Conservation (phyloP, 1,140 invertebrate genomes). For the Drosophila albomicans region DNA sequence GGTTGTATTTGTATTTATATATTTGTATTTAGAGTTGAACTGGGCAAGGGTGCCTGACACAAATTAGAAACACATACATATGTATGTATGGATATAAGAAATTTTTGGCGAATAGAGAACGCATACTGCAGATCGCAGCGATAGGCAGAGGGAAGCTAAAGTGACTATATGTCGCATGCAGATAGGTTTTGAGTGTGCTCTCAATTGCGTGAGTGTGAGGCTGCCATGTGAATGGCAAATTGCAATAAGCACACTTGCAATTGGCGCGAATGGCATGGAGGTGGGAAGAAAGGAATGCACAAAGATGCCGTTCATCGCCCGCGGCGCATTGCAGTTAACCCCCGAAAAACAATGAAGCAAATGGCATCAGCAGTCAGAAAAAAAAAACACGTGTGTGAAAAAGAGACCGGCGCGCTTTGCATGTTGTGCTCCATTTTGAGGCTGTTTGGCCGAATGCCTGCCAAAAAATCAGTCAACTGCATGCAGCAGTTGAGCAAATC, state of each 20-base stretch:
- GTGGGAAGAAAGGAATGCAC: constrained; percentile 26
- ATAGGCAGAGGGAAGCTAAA: constrained; percentile 8
- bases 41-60: too few species aligned
- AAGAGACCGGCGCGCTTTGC: constrained; percentile 20
- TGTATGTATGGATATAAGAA: too few species aligned
- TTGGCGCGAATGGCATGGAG: not conserved
- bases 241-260: constrained; percentile 17
- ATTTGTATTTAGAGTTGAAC: too few species aligned
- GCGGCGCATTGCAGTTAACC: constrained; percentile 80
- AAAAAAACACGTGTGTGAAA: not conserved
- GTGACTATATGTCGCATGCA: not conserved
- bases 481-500: constrained; percentile 66
- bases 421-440: constrained; percentile 68
- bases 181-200: not conserved
- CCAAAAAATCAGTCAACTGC: constrained; percentile 66
- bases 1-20: too few species aligned
- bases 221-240: constrained; percentile 36
- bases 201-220: constrained; percentile 6
- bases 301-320: constrained; percentile 40
- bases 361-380: constrained; percentile 48
- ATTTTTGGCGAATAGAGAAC: not conserved
- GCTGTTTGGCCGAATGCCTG: constrained; percentile 26
- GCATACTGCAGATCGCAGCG: not conserved
- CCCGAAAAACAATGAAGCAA: constrained; percentile 78
- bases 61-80: too few species aligned